Base-by-base conservation (phyloP, 2,888 invertebrate species). In the Cantharis flavilabris region DNA sequence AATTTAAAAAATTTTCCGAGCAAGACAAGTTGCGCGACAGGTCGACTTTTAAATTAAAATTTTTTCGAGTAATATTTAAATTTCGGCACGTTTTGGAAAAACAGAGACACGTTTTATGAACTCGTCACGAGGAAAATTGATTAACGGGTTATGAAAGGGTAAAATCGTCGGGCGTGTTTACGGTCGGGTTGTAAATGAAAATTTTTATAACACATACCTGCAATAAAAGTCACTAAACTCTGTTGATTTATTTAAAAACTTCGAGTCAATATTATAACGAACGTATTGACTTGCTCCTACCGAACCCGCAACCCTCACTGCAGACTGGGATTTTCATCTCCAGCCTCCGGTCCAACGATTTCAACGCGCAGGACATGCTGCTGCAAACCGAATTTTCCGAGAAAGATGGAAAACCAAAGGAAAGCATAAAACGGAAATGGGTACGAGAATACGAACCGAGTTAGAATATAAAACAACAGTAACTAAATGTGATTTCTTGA, bases 301-400 rank as follows among this genome's bases (percentile, higher is more conserved):
- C 82, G 74, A 67, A 70, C 75, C 83, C 85, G 86, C 85, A 86
- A 86, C 86, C 86, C 85, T 86, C 84, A 86, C 86, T 86, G 87
- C 87, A 85, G 77, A 72, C 78, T 77, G 78, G 80, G 80, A 78
- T 80, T 79, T 67, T 77, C 76, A 67, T 73, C 74, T 78, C 76
- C 80, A 80, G 80, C 78, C 75, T 80, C 78, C 74, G 80, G 73
- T 73, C 76, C 78, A 76, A 70, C 78, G 63, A 20, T 71, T 70
- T 65, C 76, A 76, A 71, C 78, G 80, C 80, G 78, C 80, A 80
- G 78, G 79, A 75, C 75, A 64, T 69, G 70, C 49, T 75, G 74
- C 74, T 77, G 75, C 77, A 75, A 73, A 77, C 73, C 78, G 78
- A 78, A 73, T 73, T 76, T 73, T 67, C 69, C 65, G 73, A 76